These are phyloP conservation scores for Allygus modestus DNA, from an alignment of 2,888 invertebrate species.

Conservation along the genomic window DNA sequence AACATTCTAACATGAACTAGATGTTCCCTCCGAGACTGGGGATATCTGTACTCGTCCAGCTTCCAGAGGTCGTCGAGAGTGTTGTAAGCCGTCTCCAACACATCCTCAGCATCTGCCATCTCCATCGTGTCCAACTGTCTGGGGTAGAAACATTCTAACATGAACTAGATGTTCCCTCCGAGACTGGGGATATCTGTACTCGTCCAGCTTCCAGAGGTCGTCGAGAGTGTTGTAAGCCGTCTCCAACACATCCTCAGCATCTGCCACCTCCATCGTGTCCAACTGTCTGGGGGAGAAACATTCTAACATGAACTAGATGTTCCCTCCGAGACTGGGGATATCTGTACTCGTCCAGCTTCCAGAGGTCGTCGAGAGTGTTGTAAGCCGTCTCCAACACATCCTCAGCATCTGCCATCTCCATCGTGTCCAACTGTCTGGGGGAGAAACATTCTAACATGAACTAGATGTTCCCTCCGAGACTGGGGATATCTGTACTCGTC, in stretches of 20 bases:
- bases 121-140: too few relatives aligned
- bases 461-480: too few relatives aligned
- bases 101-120: constrained; percentile 81
- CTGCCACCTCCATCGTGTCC: constrained; percentile 72
- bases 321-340: constrained; percentile 92
- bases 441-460: too few relatives aligned
- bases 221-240: constrained; percentile 91
- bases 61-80: constrained; percentile 97
- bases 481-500: too few relatives aligned
- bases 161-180: constrained; percentile 93
- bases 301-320: constrained; percentile 90
- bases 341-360: constrained; percentile 86
- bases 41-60: constrained; percentile 84
- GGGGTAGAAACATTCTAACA: too few relatives aligned
- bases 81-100: constrained; percentile 90
- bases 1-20: constrained; percentile 90
- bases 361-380: constrained; percentile 94
- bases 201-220: constrained; percentile 93
- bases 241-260: constrained; percentile 89
- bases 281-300: too few relatives aligned
- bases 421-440: background rate
- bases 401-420: constrained; percentile 77
- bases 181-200: constrained; percentile 86
- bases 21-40: constrained; percentile 90
- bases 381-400: constrained; percentile 91